Evolutionary conservation across 2,113 vertebrate species (phyloP), one percentile per base, ranked within the genome.

Genomic region (Xerus inauris): DNA sequence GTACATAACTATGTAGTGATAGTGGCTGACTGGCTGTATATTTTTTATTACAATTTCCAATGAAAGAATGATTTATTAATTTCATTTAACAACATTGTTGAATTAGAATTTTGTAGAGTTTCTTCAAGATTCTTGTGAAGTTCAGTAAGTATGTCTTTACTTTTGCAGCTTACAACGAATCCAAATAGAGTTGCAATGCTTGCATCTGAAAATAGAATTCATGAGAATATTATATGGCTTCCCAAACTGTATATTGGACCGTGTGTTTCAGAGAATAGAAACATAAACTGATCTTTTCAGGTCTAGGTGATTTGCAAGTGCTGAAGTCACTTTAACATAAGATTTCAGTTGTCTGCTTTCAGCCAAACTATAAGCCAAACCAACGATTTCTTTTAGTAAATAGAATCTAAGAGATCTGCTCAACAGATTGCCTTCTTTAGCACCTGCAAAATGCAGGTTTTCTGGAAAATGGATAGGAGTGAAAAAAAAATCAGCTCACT

Each of bases 1-100:
- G 4, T 30, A 42, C 17, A 13, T 20, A 72, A 75, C 59, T 79
- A n/a, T 1, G 8, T 22, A 4, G 9, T 72, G 57, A 42, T 12
- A 72, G 77, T 28, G 59, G 3, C 59, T 62, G 69, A 49, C 77
- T 65, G 47, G 45, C 47, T 87, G 67, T 28, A 6, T 71, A 6
- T 47, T 90, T 85, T 57, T 75, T 59, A 82, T 92, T 87, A 45
- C 32, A 28, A 40, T 90, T 62, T 62, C 35, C 71, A 91, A 6
- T 19, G 86, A 88, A 94, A 89, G 35, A 11, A 54, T 69, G 40
- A 72, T 77, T 87, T 83, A 92, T 75, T 88, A 72, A 88, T 67
- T 87, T 87, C 64, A 62, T 42, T 67, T 89, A 90, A 62, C 30
- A 69, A 32, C 12, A 22, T 8, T 32, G 45, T 30, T 64, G 65